Base-by-base conservation (phyloP, 1,140 invertebrate species). In the Nixonia krombeini region DNA sequence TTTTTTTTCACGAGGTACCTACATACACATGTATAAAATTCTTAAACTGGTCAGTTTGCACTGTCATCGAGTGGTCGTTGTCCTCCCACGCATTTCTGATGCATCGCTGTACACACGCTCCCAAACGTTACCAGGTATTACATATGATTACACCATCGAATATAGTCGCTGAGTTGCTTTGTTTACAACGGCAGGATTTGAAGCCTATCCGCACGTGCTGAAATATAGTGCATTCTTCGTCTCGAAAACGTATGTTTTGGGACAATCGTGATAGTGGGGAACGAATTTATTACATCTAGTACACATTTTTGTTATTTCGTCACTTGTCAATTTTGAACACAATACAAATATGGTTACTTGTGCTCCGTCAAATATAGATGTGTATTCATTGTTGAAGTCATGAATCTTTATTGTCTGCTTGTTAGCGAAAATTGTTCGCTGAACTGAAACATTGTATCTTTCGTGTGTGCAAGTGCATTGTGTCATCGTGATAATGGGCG, bases 41-140 rank as follows among this genome's bases (percentile, higher is more conserved):
- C 29, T 2, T n/a, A n/a, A 31, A 37, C 21, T 51, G 45, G 31
- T 31, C 50, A 55, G 49, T 65, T 58, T 59, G 63, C 50, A 67
- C 18, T 65, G 57, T 73, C 70, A 70, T 70, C 62, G 44, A 47
- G 46, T 51, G 62, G 28, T 64, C 61, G 42, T 71, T 55, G 65
- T 66, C 51, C 45, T 69, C 61, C 70, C 65, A 72, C 65, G 56
- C 70, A 25, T 12, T 21, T 31, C 23, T 42, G n/a, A n/a, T n/a
- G n/a, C n/a, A n/a, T n/a, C n/a, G n/a, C n/a, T n/a, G n/a, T n/a
- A n/a, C n/a, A n/a, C n/a, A n/a, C n/a, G n/a, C n/a, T n/a, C n/a
- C n/a, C 10, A 9, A 25, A 25, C 18, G 18, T 40, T 40, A 16
- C 37, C 18, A 23, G 26, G 41, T 52, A 46, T 67, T 59, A 67